These are phyloP conservation scores for Paralichthys olivaceus DNA, from an alignment of 2,113 vertebrate species.

Conservation along the genomic window DNA sequence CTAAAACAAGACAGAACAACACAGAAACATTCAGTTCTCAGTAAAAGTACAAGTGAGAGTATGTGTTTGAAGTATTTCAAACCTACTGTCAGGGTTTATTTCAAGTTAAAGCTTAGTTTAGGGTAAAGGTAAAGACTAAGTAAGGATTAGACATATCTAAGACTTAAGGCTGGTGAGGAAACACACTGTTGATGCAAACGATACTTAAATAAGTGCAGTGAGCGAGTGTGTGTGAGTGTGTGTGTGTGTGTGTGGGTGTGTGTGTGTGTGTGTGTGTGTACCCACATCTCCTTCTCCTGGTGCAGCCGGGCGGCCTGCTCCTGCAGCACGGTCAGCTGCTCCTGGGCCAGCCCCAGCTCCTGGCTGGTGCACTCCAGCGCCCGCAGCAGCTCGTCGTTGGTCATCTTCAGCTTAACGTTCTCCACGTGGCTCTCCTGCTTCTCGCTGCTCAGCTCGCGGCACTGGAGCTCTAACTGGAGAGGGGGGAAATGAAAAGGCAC, in stretches of 20 bases:
- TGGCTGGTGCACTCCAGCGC: slow-evolving; percentile 85
- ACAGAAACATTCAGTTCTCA: background rate
- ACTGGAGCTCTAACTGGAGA: slow-evolving; percentile 89
- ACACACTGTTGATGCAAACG: background rate
- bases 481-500: background rate
- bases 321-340: slow-evolving; percentile 88
- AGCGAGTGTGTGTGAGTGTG: background rate
- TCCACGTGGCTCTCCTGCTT: slow-evolving; percentile 88
- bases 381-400: slow-evolving; percentile 87
- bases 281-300: slow-evolving; percentile 92
- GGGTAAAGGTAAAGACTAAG: background rate
- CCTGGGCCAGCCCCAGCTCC: slow-evolving; percentile 86
- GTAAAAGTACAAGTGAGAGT: background rate
- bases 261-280: slow-evolving; percentile 14
- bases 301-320: slow-evolving; percentile 85
- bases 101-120: background rate
- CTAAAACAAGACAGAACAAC: slow-evolving; percentile 65
- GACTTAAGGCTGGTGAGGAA: background rate
- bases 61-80: too few relatives aligned
- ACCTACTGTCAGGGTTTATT: background rate
- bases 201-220: background rate
- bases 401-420: slow-evolving; percentile 90
- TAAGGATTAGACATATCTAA: background rate
- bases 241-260: too few relatives aligned
- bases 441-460: slow-evolving; percentile 85